These are phyloP conservation scores for Megaceryle maxima DNA, from an alignment of 2,113 vertebrate species.

Conservation along the genomic window DNA sequence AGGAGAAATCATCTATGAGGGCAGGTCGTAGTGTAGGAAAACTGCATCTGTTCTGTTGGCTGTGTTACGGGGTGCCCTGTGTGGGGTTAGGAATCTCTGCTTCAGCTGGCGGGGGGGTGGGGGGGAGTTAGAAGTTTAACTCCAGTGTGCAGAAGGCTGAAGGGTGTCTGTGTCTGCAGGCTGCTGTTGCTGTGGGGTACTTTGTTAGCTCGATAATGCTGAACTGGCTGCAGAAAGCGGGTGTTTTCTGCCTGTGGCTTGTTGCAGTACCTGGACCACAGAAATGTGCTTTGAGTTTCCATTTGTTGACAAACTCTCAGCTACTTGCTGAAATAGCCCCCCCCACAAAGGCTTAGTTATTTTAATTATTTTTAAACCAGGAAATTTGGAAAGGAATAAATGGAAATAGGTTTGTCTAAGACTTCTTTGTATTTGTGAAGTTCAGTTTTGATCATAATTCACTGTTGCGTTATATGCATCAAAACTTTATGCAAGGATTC, in stretches of 20 bases:
- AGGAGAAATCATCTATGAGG: neutral
- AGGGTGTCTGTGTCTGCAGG: neutral
- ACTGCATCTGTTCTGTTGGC: fast-evolving
- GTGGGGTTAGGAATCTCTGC: neutral
- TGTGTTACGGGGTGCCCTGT: fast-evolving
- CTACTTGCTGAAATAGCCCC: neutral
- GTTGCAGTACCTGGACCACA: neutral
- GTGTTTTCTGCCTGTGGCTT: fast-evolving
- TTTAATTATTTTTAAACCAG: neutral
- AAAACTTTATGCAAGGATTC: neutral
- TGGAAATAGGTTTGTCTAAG: neutral
- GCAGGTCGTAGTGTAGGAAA: neutral
- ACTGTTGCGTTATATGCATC: neutral
- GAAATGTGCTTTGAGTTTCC: neutral
- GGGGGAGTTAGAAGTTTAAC: no score
- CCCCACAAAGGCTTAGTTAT: neutral
- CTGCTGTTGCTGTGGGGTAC: fast-evolving
- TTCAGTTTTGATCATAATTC: neutral
- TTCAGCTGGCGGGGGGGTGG: neutral
- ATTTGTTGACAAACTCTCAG: neutral
- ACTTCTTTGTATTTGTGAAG: neutral
- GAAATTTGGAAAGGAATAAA: neutral
- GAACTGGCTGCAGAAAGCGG: neutral
- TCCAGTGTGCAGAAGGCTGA: neutral
- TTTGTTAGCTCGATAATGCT: neutral